Base-by-base conservation (phyloP, 2,797 vertebrate genomes). In the Pipistrellus pygmaeus region DNA sequence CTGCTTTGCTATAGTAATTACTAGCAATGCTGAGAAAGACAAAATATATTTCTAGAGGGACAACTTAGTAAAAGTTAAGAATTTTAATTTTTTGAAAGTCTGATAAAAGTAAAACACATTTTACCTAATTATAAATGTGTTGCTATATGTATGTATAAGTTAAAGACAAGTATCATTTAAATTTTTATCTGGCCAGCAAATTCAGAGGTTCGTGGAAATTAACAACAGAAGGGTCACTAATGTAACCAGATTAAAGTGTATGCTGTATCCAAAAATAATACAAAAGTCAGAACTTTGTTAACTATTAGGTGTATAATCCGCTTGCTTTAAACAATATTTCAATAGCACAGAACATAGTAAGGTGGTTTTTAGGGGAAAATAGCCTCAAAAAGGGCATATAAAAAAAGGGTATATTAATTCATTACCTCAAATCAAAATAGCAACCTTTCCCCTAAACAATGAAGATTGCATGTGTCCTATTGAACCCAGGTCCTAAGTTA, bases 121-220 rank as follows among this genome's bases (percentile, higher is more conserved):
- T 20, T 81, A 81, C 12, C 20, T 84, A 93, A 86, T 60, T 38
- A 25, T 55, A 46, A 92, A 21, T 87, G 21, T 94, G n/a, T 88
- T 15, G 8, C 21, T 91, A 68, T 62, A 62, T 14, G 13, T 32
- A 32, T n/a, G 14, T 18, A 18, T 64, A 27, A 92, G 5, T 87
- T 69, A 91, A 95, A 91, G 66, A 41, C 83, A 88, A 93, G 13
- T 92, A 51, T 82, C 6, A 94, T 51, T 85, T 69, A 85, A 32
- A 38, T 69, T 82, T 95, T 85, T 87, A 87, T 46, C 25, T 85
- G 35, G 75, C 35, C 17, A 95, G 87, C 77, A 88, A 55, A 90
- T 77, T 90, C 66, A 94, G 77, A 95, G 60, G 14, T 72, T 91
- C n/a, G 72, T 30, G 90, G 84, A 32, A 91, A 20, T 32, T 66